Evolutionary conservation across 2,888 invertebrate species (phyloP).

Genomic region (Melanostoma scalare): DNA sequence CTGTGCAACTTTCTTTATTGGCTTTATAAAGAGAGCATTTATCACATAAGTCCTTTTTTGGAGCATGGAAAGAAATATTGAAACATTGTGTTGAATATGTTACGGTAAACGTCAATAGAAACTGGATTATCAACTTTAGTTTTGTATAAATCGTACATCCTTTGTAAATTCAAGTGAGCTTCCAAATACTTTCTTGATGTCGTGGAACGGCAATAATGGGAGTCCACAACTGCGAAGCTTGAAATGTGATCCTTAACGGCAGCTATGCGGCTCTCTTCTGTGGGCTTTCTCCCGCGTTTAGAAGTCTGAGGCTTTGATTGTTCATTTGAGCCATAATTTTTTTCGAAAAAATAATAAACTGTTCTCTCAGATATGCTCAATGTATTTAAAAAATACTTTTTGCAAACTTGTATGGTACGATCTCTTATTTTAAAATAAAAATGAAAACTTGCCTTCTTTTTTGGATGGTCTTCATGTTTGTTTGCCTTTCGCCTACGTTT

Average conservation of each 20-base stretch:
- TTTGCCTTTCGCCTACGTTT: conserved; percentile 10
- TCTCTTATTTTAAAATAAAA: conserved; percentile 3
- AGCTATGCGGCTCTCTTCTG: neutral
- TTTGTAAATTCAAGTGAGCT: conserved; percentile 2
- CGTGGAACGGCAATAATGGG: conserved; percentile 22
- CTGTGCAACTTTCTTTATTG: conserved; percentile 14
- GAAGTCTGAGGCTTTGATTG: conserved; percentile 4
- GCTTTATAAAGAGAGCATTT: neutral
- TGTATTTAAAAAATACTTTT: conserved; percentile 1
- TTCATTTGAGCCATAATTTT: neutral
- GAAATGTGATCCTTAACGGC: conserved; percentile 2
- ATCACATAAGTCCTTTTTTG: neutral
- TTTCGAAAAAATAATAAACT: conserved; percentile 2
- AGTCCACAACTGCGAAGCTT: conserved; percentile 10
- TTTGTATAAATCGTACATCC: neutral
- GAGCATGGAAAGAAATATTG: no score
- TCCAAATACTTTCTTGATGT: conserved; percentile 18
- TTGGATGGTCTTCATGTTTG: conserved; percentile 5
- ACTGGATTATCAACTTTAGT: conserved; percentile 1
- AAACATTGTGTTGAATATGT: conserved; percentile 10
- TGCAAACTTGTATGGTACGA: neutral
- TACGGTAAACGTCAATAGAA: conserved; percentile 3
- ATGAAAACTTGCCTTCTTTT: neutral
- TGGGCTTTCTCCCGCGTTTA: neutral
- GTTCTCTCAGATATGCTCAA: conserved; percentile 2